Conservation (phyloP, 2,888 invertebrate genomes). For the Dryobotodes eremita region DNA sequence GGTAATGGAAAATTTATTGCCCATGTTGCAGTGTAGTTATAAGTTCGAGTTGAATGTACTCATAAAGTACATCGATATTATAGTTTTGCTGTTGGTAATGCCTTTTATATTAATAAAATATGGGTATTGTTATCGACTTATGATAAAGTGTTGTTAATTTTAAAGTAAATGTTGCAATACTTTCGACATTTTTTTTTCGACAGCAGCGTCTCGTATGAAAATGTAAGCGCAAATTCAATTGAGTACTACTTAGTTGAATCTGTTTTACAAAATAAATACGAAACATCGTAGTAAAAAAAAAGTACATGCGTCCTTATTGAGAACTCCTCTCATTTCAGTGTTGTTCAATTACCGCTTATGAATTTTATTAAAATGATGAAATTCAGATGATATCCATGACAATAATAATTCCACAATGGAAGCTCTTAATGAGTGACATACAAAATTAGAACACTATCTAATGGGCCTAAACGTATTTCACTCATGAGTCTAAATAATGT, state of each 20-base stretch:
- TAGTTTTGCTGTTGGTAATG: background rate
- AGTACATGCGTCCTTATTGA: background rate
- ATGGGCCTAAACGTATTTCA: constrained; percentile 35
- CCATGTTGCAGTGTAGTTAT: background rate
- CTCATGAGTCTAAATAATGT: constrained; percentile 52
- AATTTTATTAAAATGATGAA: background rate
- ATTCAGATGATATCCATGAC: background rate
- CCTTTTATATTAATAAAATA: background rate
- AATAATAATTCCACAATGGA: background rate
- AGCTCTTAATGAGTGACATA: background rate
- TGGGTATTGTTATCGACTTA: background rate
- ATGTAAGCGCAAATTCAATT: background rate
- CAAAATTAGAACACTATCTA: constrained; percentile 19
- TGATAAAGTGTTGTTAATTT: background rate
- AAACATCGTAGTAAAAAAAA: too few species aligned
- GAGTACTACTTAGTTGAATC: background rate
- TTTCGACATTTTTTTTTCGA: background rate
- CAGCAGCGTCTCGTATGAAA: background rate
- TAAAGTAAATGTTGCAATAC: background rate
- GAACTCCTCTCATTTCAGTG: background rate
- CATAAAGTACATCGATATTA: background rate
- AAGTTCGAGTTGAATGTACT: background rate
- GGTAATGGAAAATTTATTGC: constrained; percentile 8
- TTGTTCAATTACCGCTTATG: too few species aligned
- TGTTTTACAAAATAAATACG: too few species aligned